phyloP scores from a whole-genome alignment of 2,113 vertebrate species.

The Sphyrna mokarran region DNA sequence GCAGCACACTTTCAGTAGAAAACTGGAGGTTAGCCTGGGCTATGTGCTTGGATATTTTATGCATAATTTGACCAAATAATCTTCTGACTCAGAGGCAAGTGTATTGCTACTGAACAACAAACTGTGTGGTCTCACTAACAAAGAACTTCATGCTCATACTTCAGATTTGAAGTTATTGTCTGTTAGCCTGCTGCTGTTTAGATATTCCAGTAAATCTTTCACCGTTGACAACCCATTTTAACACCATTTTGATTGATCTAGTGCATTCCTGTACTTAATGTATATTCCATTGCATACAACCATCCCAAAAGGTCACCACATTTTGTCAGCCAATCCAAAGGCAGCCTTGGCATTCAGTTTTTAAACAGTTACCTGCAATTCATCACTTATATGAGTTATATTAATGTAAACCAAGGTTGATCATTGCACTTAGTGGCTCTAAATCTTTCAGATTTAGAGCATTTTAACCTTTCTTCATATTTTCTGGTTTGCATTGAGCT shows the following conservation, averaged over 20 bases:
- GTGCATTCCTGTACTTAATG: neutral
- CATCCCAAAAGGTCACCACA: neutral
- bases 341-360: neutral
- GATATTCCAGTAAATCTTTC: neutral
- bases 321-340: neutral
- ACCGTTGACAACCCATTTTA: neutral
- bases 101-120: neutral
- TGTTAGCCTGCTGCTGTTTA: neutral
- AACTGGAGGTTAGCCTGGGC: neutral
- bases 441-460: slow-evolving; percentile 2
- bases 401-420: neutral
- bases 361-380: slow-evolving; percentile 21
- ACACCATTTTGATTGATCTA: slow-evolving; percentile 6
- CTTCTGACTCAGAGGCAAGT: neutral
- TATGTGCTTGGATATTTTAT: neutral
- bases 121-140: neutral
- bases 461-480: neutral
- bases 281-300: slow-evolving; percentile 27
- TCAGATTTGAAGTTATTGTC: neutral
- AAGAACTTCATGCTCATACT: neutral
- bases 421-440: slow-evolving; percentile 7
- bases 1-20: neutral
- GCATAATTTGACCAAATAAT: neutral
- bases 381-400: neutral
- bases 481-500: slow-evolving; percentile 7